Evolutionary conservation across 2,113 vertebrate genomes (phyloP), one percentile per base, ranked within the genome.

Genomic region (Sigmodon hispidus): DNA sequence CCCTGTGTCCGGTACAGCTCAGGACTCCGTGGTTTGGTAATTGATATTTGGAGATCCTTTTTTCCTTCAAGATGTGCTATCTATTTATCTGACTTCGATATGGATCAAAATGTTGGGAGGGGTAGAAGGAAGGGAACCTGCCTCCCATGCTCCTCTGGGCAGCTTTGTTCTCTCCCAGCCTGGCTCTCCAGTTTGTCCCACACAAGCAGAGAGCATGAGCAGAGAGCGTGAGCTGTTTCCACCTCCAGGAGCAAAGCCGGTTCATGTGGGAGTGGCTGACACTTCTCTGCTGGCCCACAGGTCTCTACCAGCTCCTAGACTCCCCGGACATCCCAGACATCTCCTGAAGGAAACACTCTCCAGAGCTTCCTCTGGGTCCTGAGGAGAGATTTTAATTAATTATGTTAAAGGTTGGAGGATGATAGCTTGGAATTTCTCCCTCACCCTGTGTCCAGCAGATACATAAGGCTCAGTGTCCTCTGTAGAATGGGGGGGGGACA

Each of bases 341-440:
- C n/a, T 76, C 94, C 91, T 95, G 59, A 79, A 34, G 59, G 9
- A 97, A 91, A 96, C 67, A 69, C 55, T 87, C 67, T 94, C 67
- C 26, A 36, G 87, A 36, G 69, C 0, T 2, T 75, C n/a, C 40
- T 91, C 92, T 73, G 55, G 52, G 61, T 40, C 55, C 67, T 43
- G 61, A 77, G 57, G 87, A 93, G 96, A 96, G n/a, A 40, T 96
- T 96, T 94, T 94, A 94, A 93, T 96, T 97, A 94, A 97, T 97
- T 83, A 91, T 61, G 40, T 84, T 63, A 0, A 57, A 69, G 94
- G 86, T 72, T 10, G 0, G 21, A 77, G 36, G 94, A 94, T 87
- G 40, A 86, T 94, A 91, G 73, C 79, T 45, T 36, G 31, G 57
- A 72, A 87, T 96, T 70, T 63, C 17, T n/a, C 77, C 55, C 90